A percentile compares a stretch with the other conserved stretches of the same genome.
phyloP scores from a whole-genome alignment of 2,113 vertebrate species.

The Serinus canaria region DNA sequence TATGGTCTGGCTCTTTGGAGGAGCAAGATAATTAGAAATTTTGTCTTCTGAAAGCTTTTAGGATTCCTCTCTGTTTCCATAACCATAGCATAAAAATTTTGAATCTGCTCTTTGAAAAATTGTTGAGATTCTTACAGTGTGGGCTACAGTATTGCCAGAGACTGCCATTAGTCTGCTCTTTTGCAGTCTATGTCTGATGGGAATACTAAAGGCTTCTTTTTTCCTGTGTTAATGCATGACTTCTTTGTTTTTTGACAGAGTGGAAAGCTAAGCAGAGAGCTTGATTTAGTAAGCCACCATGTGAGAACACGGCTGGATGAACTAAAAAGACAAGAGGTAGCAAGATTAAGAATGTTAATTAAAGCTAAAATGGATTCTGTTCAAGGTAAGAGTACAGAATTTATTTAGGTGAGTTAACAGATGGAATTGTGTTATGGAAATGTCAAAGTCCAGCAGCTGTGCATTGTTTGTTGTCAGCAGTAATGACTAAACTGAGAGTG shows the following conservation, averaged over 20 bases:
- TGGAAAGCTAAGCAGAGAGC: slow-evolving; percentile 92
- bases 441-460: background rate
- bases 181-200: background rate
- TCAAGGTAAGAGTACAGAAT: slow-evolving; percentile 80
- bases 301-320: slow-evolving; percentile 94
- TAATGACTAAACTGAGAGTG: background rate
- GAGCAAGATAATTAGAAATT: background rate
- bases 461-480: background rate
- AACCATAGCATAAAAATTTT: background rate
- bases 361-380: slow-evolving; percentile 92
- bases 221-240: background rate
- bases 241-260: slow-evolving; percentile 74
- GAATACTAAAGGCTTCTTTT: background rate
- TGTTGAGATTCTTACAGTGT: background rate
- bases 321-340: slow-evolving; percentile 94
- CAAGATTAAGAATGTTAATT: slow-evolving; percentile 90
- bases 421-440: background rate
- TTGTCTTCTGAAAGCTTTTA: background rate
- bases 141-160: background rate
- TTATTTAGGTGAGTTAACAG: background rate
- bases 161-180: background rate
- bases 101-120: background rate
- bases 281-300: slow-evolving; percentile 95
- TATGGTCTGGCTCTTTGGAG: background rate
- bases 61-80: background rate